A percentile compares a stretch with the other conserved stretches of the same genome.
Evolutionary conservation across 2,113 vertebrate genomes (phyloP).

Genomic region (Thomomys bottae): DNA sequence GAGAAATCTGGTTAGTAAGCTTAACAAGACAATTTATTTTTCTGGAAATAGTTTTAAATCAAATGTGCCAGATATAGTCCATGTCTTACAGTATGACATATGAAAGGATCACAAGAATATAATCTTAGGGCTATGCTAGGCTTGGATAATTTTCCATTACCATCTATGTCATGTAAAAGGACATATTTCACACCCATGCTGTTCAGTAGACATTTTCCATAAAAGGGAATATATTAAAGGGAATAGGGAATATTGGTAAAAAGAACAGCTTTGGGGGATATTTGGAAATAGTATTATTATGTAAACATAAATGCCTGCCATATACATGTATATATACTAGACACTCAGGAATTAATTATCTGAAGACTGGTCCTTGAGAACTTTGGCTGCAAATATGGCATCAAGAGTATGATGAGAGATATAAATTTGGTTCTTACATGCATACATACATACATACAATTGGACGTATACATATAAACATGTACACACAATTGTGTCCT

Average conservation of each 20-base stretch:
- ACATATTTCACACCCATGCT: background rate
- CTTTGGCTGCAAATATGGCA: background rate
- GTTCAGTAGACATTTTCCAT: conserved; percentile 11
- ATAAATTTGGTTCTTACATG: background rate
- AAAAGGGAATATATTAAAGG: background rate
- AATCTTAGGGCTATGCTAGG: conserved; percentile 22
- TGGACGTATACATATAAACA: background rate
- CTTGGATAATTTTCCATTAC: conserved; percentile 53
- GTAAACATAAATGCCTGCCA: background rate
- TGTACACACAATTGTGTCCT: background rate
- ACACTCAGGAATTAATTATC: background rate
- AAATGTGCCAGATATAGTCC: background rate
- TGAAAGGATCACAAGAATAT: conserved; percentile 36
- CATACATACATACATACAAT: background rate
- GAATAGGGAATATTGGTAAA: background rate
- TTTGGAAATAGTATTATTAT: conserved; percentile 21
- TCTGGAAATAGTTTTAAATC: conserved; percentile 51
- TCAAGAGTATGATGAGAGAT: background rate
- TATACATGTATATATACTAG: background rate
- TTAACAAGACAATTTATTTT: conserved; percentile 58
- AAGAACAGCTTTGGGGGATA: background rate
- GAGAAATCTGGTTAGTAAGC: conserved; percentile 40
- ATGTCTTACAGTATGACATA: background rate
- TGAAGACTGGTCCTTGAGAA: background rate
- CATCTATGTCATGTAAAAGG: background rate